Evolutionary conservation across 2,888 invertebrate species (phyloP).

Genomic region (Pinctada fucata): DNA sequence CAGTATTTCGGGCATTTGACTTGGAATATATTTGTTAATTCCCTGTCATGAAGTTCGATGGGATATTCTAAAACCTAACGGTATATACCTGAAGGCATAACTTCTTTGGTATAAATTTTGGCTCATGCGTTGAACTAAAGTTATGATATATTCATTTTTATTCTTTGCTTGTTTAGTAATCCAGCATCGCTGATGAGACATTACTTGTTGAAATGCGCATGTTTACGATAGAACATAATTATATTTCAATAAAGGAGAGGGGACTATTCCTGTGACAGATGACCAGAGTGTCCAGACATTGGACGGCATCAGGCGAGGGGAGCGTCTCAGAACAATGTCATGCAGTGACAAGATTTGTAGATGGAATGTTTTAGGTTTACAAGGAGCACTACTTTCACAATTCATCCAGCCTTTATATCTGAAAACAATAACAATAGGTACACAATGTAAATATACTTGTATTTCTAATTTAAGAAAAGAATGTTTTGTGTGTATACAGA

Average conservation of each 20-base stretch:
- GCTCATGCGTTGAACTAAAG: too few species aligned
- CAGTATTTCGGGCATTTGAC: too few species aligned
- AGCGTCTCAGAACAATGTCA: conserved; percentile 95
- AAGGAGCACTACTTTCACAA: conserved; percentile 88
- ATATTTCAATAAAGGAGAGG: conserved; percentile 76
- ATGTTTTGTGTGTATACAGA: neutral
- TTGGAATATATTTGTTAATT: too few species aligned
- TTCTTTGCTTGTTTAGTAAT: too few species aligned
- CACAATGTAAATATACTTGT: neutral
- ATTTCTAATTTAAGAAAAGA: neutral
- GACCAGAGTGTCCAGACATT: conserved; percentile 92
- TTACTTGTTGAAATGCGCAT: too few species aligned
- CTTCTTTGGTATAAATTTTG: too few species aligned
- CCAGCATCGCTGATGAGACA: too few species aligned
- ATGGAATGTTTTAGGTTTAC: conserved; percentile 96
- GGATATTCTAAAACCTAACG: too few species aligned
- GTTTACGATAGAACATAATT: too few species aligned
- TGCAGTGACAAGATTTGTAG: conserved; percentile 98
- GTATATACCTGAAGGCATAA: too few species aligned
- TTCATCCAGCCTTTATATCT: conserved; percentile 83
- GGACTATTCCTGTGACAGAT: conserved; percentile 81
- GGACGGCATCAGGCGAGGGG: conserved; percentile 94
- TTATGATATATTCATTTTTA: too few species aligned
- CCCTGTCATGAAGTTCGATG: too few species aligned
- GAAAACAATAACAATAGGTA: conserved; percentile 75